These are phyloP conservation scores for Galemys pyrenaicus DNA, from an alignment of 2,113 vertebrate genomes.

Conservation along the genomic window DNA sequence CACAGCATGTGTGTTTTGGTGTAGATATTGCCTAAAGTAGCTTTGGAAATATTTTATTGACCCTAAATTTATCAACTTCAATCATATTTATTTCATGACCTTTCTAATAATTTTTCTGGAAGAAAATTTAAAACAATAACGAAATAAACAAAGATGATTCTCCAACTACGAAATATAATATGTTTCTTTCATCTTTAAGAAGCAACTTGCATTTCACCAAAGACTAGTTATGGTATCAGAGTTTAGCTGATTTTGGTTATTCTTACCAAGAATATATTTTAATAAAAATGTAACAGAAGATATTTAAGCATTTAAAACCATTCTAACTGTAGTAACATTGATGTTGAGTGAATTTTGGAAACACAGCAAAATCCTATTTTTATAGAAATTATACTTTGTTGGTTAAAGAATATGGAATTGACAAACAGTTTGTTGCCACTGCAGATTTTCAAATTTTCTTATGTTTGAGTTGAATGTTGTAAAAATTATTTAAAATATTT, in stretches of 20 bases:
- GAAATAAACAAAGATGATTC: not conserved
- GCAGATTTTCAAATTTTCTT: not conserved
- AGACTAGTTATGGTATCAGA: not conserved
- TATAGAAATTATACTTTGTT: not conserved
- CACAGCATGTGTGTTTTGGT: not conserved
- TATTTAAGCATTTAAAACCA: not conserved
- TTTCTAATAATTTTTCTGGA: slow-evolving; percentile 16
- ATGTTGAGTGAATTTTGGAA: not conserved
- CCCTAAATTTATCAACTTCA: not conserved
- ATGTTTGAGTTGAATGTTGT: slow-evolving; percentile 11
- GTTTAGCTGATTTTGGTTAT: slow-evolving; percentile 15
- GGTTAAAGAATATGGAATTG: not conserved
- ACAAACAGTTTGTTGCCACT: not conserved
- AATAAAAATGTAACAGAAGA: not conserved
- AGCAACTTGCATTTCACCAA: not conserved
- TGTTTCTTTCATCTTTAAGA: not conserved
- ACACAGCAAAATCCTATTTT: not conserved
- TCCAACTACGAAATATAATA: not conserved
- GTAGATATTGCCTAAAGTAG: not conserved
- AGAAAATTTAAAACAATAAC: not conserved
- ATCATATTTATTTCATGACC: not conserved
- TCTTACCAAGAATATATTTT: not conserved
- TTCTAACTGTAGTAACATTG: not conserved
- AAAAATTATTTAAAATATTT: slow-evolving; percentile 22
- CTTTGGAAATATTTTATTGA: slow-evolving; percentile 15